Conservation (phyloP, 2,113 vertebrate genomes). For the Chamaetylas fuelleborni region DNA sequence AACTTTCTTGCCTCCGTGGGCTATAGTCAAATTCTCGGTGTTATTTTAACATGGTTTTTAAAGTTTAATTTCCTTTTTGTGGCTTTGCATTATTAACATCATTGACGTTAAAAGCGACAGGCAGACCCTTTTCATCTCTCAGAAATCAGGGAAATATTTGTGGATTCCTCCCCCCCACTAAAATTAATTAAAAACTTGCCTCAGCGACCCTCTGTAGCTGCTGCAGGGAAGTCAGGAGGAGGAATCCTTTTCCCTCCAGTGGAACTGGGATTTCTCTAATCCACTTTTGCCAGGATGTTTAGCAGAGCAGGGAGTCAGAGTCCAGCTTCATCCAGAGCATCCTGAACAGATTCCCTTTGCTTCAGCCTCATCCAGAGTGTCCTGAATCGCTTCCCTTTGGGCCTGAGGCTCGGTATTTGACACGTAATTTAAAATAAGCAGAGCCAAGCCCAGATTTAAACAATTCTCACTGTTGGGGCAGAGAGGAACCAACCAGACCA, state of each 20-base stretch:
- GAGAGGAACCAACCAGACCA: background rate
- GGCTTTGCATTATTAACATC: slow-evolving; percentile 51
- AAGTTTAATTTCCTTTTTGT: slow-evolving; percentile 66
- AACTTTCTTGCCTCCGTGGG: slow-evolving; percentile 31
- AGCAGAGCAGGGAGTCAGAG: background rate
- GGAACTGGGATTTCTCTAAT: background rate
- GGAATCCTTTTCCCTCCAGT: background rate
- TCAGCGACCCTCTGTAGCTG: background rate
- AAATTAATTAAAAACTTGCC: slow-evolving; percentile 50
- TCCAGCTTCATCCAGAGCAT: background rate
- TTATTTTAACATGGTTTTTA: slow-evolving; percentile 55
- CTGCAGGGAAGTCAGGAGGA: background rate
- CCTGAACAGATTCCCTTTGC: background rate
- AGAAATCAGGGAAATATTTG: background rate
- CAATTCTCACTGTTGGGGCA: background rate
- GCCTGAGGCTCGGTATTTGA: background rate
- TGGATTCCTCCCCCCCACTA: background rate
- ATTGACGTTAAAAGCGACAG: slow-evolving; percentile 11
- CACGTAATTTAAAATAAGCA: background rate
- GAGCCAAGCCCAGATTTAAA: background rate
- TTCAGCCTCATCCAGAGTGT: background rate
- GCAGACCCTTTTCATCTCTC: slow-evolving; percentile 28
- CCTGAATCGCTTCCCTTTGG: background rate
- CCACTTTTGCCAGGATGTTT: background rate
- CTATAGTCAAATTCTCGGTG: background rate